phyloP scores from a whole-genome alignment of 1,140 invertebrate genomes.

The Cyrtorhinus lividipennis region DNA sequence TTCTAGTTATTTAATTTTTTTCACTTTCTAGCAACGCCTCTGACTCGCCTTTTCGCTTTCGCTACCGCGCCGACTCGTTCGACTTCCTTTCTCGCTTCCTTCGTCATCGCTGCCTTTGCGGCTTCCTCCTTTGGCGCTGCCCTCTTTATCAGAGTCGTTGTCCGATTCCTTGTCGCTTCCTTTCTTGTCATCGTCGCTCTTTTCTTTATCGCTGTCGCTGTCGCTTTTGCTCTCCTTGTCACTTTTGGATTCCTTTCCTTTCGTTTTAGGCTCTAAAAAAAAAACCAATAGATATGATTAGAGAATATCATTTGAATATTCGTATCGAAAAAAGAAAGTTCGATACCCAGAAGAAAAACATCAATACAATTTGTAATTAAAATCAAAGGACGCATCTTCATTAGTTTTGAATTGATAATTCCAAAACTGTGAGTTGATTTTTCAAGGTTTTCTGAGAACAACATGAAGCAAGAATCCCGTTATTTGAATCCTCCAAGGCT shows the following conservation, averaged over 20 bases:
- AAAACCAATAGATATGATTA: not conserved
- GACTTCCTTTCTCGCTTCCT: not conserved
- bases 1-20: too few relatives aligned
- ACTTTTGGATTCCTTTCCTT: slow-evolving; percentile 16
- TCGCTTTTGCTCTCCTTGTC: slow-evolving; percentile 18
- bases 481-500: not conserved
- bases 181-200: slow-evolving; percentile 16
- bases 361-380: not conserved
- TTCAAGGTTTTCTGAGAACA: not conserved
- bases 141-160: slow-evolving; percentile 10
- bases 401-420: not conserved
- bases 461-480: not conserved
- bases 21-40: too few relatives aligned
- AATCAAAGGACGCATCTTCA: not conserved
- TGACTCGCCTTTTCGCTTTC: not conserved
- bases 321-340: too few relatives aligned
- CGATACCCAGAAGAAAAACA: too few relatives aligned
- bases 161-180: not conserved
- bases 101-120: not conserved
- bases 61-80: not conserved
- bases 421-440: not conserved
- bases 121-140: not conserved
- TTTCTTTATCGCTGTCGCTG: slow-evolving; percentile 17
- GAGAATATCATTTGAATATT: not conserved
- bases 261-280: slow-evolving; percentile 15